Evolutionary conservation across 2,113 vertebrate genomes (phyloP), one percentile per base, ranked within the genome.

Genomic region (Gasterosteus nipponicus): DNA sequence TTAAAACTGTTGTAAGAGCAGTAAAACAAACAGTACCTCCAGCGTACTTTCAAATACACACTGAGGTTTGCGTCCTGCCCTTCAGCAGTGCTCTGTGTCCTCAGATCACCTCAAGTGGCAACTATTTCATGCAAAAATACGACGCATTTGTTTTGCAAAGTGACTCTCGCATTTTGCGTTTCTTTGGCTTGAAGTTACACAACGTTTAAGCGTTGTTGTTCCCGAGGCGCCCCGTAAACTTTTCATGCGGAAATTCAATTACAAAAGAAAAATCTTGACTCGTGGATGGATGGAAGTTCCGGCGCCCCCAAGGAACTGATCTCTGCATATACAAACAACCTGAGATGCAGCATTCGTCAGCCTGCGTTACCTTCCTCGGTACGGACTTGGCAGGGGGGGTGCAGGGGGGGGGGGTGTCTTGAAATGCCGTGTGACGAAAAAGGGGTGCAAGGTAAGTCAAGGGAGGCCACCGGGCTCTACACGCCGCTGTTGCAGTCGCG

Each of bases 401-500:
- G 33, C 2, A 5, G 33, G 33, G 33, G 33, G 33, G 35, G 35
- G 2, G 35, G 2, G 35, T 4, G 2, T 77, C 54, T 73, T 57
- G 51, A 84, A 86, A 86, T 75, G 76, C 67, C 22, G 22, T 47
- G 61, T 63, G 82, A 65, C 19, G 39, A 39, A 69, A 39, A 69
- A 38, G 11, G 22, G 19, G 57, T 11, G 44, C 10, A 57, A 70
- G 46, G 62, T 70, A 63, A 69, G 62, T 51, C 58, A 47, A 53
- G 59, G 66, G 19, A 35, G 64, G 16, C 60, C 31, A 9, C 39
- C 29, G 15, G 19, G 49, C 65, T 91, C 95, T 96, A 99, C 94
- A 96, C 94, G 86, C 92, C 95, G 73, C 82, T 95, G 94, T 97
- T 96, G 92, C 98, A 99, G 80, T 95, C 96, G 0, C 96, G 96